Percentiles rank a stretch among this genome's conserved stretches.
Evolutionary conservation across 2,888 invertebrate genomes (phyloP).

Genomic region (Acrobasis repandana): DNA sequence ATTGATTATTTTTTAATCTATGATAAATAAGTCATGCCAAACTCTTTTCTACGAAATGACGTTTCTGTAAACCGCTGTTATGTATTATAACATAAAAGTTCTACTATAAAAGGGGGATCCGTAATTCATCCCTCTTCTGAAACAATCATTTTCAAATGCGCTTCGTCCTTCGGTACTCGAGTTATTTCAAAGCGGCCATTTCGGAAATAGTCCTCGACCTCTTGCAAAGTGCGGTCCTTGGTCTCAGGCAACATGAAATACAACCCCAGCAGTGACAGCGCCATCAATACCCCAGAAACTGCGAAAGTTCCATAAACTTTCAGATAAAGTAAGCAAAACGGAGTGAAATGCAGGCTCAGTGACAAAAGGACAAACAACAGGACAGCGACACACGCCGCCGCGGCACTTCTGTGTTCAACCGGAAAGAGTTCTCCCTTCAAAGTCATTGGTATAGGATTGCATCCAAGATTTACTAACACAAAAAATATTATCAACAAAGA

Average conservation of each 20-base stretch:
- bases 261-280: background rate
- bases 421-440: conserved; percentile 47
- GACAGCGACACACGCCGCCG: conserved; percentile 37
- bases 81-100: too few species aligned
- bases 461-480: conserved; percentile 41
- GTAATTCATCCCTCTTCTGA: too few species aligned
- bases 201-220: too few species aligned
- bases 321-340: conserved; percentile 37
- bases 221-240: background rate
- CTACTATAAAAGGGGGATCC: too few species aligned
- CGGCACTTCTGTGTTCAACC: conserved; percentile 40
- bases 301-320: conserved; percentile 46
- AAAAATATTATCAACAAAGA: conserved; percentile 40
- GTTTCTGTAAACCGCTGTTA: too few species aligned
- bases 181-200: too few species aligned
- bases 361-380: conserved; percentile 32
- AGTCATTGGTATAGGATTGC: conserved; percentile 41
- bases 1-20: too few species aligned
- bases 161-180: too few species aligned
- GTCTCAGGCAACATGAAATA: conserved; percentile 1
- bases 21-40: too few species aligned
- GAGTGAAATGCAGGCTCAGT: conserved; percentile 31
- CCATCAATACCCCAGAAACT: conserved; percentile 39
- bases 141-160: too few species aligned
- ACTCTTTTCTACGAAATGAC: too few species aligned